Evolutionary conservation across 2,113 vertebrate genomes (phyloP).

Genomic region (Vulpes lagopus): DNA sequence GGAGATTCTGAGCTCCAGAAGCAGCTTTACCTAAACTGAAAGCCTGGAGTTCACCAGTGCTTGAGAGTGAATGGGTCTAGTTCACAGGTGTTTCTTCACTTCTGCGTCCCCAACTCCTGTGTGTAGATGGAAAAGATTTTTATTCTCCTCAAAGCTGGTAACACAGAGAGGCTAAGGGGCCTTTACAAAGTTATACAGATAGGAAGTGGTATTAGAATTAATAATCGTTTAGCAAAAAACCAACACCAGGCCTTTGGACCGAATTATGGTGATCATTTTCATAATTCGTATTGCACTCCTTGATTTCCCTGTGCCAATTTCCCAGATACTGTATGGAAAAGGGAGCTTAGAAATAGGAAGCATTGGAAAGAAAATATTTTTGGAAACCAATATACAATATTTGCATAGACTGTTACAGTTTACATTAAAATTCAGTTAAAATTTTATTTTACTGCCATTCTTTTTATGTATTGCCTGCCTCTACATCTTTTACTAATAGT

Average conservation of each 20-base stretch:
- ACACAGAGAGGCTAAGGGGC: neutral
- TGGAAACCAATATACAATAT: neutral
- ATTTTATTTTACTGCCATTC: neutral
- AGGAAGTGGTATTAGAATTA: slow-evolving; percentile 23
- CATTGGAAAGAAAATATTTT: neutral
- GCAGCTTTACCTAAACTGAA: neutral
- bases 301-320: neutral
- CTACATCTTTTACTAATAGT: slow-evolving; percentile 33
- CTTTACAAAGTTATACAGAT: neutral
- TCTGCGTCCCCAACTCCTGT: neutral
- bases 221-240: slow-evolving; percentile 3
- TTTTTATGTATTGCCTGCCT: neutral
- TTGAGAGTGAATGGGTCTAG: neutral
- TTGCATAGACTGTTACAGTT: neutral
- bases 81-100: neutral
- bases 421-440: slow-evolving; percentile 26
- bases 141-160: neutral
- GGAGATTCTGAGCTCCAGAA: neutral
- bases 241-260: slow-evolving; percentile 3
- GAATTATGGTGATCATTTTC: neutral
- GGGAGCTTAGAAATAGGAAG: neutral
- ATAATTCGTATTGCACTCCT: neutral
- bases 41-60: neutral
- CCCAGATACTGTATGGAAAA: neutral
- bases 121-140: neutral